phyloP scores from a whole-genome alignment of 2,797 vertebrate genomes.

The Karalla daura region DNA sequence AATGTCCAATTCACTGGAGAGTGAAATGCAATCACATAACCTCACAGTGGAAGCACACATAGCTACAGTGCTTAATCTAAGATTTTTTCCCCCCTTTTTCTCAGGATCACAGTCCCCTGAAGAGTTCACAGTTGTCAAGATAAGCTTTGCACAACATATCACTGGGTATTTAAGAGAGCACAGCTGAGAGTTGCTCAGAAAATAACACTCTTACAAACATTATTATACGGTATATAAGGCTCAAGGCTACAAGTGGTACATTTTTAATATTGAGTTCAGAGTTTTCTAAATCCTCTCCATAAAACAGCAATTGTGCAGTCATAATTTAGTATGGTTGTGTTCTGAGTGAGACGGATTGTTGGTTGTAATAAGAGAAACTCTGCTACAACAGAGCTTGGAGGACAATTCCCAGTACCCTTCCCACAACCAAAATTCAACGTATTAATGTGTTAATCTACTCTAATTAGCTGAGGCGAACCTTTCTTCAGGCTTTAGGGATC shows the following conservation, averaged over 20 bases:
- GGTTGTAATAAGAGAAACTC: too few species aligned
- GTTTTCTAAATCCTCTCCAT: neutral
- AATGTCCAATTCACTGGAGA: constrained; percentile 69
- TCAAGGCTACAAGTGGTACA: neutral
- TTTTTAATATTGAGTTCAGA: neutral
- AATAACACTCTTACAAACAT: constrained; percentile 7
- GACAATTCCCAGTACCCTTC: too few species aligned
- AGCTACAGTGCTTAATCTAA: constrained; percentile 41
- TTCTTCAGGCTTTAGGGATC: too few species aligned
- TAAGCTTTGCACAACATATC: constrained; percentile 1
- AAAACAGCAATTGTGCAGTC: neutral
- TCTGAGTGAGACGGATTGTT: too few species aligned
- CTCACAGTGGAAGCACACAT: constrained; percentile 50
- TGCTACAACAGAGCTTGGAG: too few species aligned
- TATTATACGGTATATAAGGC: neutral
- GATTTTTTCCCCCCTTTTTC: too few species aligned
- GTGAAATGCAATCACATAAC: constrained; percentile 70
- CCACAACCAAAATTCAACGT: too few species aligned
- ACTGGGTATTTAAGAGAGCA: neutral
- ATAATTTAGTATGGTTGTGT: neutral
- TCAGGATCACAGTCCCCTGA: constrained; percentile 29
- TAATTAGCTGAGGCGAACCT: too few species aligned
- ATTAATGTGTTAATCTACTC: too few species aligned
- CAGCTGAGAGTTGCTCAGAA: neutral
- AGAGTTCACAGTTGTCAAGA: constrained; percentile 18